Evolutionary conservation across 1,140 invertebrate genomes (phyloP).

Genomic region (Drusus annulatus): DNA sequence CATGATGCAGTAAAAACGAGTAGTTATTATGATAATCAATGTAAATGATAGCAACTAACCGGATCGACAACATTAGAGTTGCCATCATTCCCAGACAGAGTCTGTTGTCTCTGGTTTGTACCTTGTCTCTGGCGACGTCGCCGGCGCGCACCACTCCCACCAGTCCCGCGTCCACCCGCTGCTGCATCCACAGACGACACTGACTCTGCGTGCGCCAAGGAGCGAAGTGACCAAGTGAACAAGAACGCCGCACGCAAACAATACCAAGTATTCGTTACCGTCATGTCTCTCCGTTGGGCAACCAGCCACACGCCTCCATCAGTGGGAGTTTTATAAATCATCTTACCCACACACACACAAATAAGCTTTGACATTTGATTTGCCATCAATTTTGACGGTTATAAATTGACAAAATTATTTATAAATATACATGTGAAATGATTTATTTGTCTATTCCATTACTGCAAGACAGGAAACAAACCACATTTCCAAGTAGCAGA

Average conservation of each 20-base stretch:
- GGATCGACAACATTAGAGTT: not conserved
- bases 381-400: not conserved
- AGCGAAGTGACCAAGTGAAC: constrained; percentile 16
- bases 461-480: no score
- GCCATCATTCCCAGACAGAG: constrained; percentile 23
- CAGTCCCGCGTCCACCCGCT: constrained; percentile 32
- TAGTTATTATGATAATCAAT: no score
- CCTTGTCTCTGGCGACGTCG: constrained; percentile 34
- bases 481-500: no score
- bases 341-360: not conserved
- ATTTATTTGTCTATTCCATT: no score
- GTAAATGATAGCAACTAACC: no score
- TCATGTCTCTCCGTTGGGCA: not conserved
- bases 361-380: not conserved
- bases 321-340: not conserved
- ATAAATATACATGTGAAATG: no score
- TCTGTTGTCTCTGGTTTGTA: constrained; percentile 28
- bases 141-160: not conserved
- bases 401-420: no score
- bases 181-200: constrained; percentile 64
- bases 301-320: no score
- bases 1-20: no score
- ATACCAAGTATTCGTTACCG: constrained; percentile 17
- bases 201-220: constrained; percentile 63
- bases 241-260: constrained; percentile 22